Percentiles rank a stretch among this genome's conserved stretches.
Conservation (phyloP, 2,113 vertebrate species). For the Ceuthmochares aereus region DNA sequence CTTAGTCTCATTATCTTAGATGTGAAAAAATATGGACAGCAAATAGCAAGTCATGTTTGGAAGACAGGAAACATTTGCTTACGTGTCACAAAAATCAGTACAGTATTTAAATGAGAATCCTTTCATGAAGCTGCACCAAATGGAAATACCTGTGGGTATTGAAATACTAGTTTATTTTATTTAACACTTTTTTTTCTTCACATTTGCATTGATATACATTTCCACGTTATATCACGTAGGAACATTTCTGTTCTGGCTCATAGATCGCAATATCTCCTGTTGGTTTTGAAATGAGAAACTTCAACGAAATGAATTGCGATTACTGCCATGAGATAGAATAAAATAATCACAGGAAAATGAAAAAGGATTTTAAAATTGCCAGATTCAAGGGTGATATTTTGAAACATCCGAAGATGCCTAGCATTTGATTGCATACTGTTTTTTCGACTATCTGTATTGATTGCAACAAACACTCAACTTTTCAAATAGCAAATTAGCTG, state of each 20-base stretch:
- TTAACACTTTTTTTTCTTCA: background rate
- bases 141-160: background rate
- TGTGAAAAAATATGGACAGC: background rate
- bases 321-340: background rate
- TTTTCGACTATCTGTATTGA: background rate
- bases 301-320: background rate
- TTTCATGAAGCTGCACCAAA: background rate
- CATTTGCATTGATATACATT: background rate
- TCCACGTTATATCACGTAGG: background rate
- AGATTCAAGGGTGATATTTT: background rate
- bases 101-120: background rate
- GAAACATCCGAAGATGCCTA: background rate
- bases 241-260: background rate
- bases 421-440: background rate
- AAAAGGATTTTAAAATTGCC: background rate
- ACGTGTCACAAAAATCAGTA: background rate
- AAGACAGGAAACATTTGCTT: background rate
- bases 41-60: background rate
- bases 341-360: background rate
- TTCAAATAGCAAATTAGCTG: background rate
- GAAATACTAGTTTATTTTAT: background rate
- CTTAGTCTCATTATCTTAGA: background rate
- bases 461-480: background rate
- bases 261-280: background rate
- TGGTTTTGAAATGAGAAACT: background rate